phyloP scores from a whole-genome alignment of 2,797 vertebrate species.

The Amphiprion clarkii region DNA sequence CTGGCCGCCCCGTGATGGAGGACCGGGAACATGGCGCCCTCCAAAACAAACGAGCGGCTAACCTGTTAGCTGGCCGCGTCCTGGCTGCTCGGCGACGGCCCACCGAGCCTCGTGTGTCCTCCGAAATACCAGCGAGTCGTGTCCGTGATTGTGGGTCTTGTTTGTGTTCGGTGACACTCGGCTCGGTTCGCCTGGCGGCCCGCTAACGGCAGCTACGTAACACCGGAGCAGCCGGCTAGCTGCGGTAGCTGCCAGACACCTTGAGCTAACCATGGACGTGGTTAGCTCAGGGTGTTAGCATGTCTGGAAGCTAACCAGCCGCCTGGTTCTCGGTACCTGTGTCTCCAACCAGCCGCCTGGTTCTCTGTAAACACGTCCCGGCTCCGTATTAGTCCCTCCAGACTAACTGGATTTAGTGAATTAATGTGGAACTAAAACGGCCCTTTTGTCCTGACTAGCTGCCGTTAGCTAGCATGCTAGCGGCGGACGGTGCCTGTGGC shows the following conservation, averaged over 20 bases:
- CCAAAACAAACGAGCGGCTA: conserved; percentile 67
- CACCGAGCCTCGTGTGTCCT: rapidly evolving
- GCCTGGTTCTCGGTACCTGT: no score
- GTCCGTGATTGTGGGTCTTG: background rate
- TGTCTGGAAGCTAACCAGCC: no score
- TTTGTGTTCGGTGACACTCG: conserved; percentile 14
- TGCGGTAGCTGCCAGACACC: background rate
- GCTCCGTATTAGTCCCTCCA: rapidly evolving
- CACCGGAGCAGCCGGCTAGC: conserved; percentile 50
- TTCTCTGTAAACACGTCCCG: no score
- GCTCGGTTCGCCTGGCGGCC: conserved; percentile 2
- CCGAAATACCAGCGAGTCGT: rapidly evolving
- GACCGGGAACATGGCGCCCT: conserved; percentile 81
- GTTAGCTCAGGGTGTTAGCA: background rate
- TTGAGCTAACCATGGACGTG: background rate
- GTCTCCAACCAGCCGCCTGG: no score
- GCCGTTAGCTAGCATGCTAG: conserved; percentile 49
- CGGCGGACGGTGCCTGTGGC: conserved; percentile 43
- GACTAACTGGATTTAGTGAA: rapidly evolving
- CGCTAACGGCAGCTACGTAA: conserved; percentile 55
- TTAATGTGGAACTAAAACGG: background rate
- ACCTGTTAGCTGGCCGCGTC: background rate
- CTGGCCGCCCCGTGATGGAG: conserved; percentile 75
- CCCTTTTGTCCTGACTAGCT: background rate
- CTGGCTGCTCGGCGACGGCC: background rate